phyloP scores from a whole-genome alignment of 2,797 vertebrate genomes.

The Potorous gilbertii region DNA sequence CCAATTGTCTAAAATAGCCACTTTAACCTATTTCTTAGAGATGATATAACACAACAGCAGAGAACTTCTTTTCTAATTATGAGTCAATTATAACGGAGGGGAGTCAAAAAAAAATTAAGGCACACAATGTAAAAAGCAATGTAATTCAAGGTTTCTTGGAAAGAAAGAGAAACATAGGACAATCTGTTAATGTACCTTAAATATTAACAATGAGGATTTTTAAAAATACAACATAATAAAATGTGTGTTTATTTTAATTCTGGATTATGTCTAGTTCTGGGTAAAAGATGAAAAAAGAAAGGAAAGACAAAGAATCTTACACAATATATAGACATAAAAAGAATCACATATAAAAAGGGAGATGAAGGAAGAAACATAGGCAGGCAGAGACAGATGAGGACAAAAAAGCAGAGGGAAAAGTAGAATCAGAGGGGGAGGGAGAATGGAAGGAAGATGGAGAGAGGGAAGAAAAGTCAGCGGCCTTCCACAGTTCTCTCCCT shows the following conservation, averaged over 20 bases:
- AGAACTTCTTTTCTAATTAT: neutral
- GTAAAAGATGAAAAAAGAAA: neutral
- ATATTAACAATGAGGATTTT: neutral
- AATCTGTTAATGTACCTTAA: neutral
- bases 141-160: neutral
- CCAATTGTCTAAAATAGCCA: neutral
- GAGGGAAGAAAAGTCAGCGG: neutral
- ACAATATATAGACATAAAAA: neutral
- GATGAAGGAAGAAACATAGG: neutral
- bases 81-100: neutral
- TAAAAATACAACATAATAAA: neutral
- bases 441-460: too few species aligned
- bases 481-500: neutral
- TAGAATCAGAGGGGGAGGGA: neutral
- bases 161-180: neutral
- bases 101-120: neutral
- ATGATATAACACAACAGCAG: neutral
- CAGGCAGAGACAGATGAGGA: neutral
- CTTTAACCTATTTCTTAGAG: conserved; percentile 9
- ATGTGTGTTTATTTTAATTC: neutral
- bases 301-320: neutral
- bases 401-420: neutral
- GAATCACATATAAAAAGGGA: neutral
- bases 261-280: neutral
- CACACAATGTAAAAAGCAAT: neutral